A percentile compares a stretch with the other conserved stretches of the same genome.
These are phyloP conservation scores for Dromiciops gliroides DNA, from an alignment of 2,113 vertebrate species.

Conservation along the genomic window DNA sequence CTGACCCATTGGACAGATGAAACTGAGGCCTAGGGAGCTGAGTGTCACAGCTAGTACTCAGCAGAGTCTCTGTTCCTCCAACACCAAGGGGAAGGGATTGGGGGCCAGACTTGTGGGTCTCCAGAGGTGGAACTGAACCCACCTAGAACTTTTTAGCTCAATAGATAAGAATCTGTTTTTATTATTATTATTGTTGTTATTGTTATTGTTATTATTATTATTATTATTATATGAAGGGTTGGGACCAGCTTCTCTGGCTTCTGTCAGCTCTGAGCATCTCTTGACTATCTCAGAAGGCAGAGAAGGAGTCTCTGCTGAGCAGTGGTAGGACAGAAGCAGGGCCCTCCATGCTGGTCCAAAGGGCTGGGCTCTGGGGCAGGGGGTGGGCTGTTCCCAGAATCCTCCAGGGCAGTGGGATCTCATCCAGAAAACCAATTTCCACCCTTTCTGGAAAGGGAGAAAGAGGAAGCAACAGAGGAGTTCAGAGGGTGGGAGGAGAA, in stretches of 20 bases:
- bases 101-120: neutral
- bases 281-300: no score
- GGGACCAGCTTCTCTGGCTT: neutral
- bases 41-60: neutral
- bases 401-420: slow-evolving; percentile 1
- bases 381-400: slow-evolving; percentile 34
- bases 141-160: neutral
- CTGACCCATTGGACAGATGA: neutral
- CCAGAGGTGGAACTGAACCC: neutral
- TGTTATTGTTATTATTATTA: neutral
- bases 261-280: neutral
- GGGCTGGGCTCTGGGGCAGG: neutral
- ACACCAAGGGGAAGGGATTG: neutral
- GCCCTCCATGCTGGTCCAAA: neutral
- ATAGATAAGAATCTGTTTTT: neutral
- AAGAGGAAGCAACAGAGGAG: neutral
- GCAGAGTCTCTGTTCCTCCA: neutral
- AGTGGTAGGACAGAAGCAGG: neutral
- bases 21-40: no score
- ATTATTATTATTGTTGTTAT: neutral
- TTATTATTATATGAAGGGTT: neutral
- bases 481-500: slow-evolving; percentile 46
- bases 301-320: neutral
- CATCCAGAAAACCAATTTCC: neutral
- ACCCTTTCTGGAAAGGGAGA: neutral